Base-by-base conservation (phyloP, 1,140 invertebrate genomes). In the Nymphalis io region DNA sequence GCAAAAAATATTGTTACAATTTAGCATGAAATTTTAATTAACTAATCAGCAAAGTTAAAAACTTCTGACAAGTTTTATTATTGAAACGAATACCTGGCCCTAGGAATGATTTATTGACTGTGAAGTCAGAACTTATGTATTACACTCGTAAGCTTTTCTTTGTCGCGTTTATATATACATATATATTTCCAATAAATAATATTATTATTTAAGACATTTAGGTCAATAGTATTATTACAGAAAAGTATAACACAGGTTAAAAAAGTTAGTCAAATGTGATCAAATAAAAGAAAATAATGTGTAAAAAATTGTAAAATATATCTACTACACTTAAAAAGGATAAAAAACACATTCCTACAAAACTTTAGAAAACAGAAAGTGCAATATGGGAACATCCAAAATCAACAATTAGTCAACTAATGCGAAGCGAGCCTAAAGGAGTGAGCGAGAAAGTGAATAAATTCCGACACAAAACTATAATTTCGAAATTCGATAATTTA, bases 401-500 rank as follows among this genome's bases (percentile, higher is more conserved):
- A 38, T 13, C 33, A 51, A 53, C 23, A 70, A 20, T 40, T 38
- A 39, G 20, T 61, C 40, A 44, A 58, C 27, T 46, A 68, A 68
- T 68, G 62, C 63, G 40, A 71, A 68, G 65, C 65, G 60, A 66
- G 59, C 69, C 69, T 61, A 68, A 44, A 69, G 46, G 23, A 59
- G 60, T 60, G 60, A 70, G 44, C 62, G 38, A 72, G 73, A 72
- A 67, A 68, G 79, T 79, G 80, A 70, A 71, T 73, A 74, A 75
- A 58, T 69, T 60, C 38, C 70, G 74, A 74, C 72, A 73, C 73
- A 58, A 75, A 78, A 80, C 75, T 78, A 70, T 70, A 80, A 77
- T 33, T n/a, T 33, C 27, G 27, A 33, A 33, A 33, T 33, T 75
- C 65, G 72, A 69, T 78, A 76, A 75, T 73, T 66, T 70, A 79